Evolutionary conservation across 2,797 vertebrate genomes (phyloP), one percentile per base, ranked within the genome.

Genomic region (Adrianichthys oophorus): DNA sequence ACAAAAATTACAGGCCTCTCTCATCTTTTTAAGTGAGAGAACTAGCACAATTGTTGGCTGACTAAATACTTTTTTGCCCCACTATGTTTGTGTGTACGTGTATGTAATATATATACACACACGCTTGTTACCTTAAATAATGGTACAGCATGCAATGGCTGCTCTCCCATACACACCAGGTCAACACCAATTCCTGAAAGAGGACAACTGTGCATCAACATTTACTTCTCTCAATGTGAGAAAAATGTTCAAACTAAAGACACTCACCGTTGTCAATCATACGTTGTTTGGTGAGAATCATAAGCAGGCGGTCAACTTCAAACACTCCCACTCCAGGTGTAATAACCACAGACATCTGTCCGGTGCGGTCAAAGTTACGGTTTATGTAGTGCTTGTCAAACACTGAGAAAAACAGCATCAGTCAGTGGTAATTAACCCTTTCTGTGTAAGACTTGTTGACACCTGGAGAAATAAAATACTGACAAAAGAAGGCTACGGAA

Each of bases 331-430:
- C 97, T 0, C 97, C 97, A 0, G 97, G 96, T 0, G 97, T 99
- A 88, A 99, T 98, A 52, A 99, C 97, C 78, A 99, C 97, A 0
- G 97, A 97, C 97, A 99, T 99, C 90, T 99, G 97, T 1, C 97
- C 97, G 0, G 97, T 98, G 23, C 97, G 95, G 79, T 99, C 97
- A 3, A 99, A 99, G 87, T 99, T 99, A 1, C 97, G 94, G 88
- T 99, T 99, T 90, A 98, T 98, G 82, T 97, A 99, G 74, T 99
- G 97, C 76, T 99, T 99, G 86, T 99, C 97, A 55, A 99, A 99
- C 62, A 99, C 97, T 99, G 74, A 7, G 23, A 43, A 48, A 66
- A 13, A 70, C 0, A 7, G 26, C 26, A 29, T 29, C 26, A 29
- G 26, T 29, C 26, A 29, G 26, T 29, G 26, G 26, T 29, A 6